phyloP scores from a whole-genome alignment of 2,888 invertebrate species.

The Marasmarcha lunaedactyla region DNA sequence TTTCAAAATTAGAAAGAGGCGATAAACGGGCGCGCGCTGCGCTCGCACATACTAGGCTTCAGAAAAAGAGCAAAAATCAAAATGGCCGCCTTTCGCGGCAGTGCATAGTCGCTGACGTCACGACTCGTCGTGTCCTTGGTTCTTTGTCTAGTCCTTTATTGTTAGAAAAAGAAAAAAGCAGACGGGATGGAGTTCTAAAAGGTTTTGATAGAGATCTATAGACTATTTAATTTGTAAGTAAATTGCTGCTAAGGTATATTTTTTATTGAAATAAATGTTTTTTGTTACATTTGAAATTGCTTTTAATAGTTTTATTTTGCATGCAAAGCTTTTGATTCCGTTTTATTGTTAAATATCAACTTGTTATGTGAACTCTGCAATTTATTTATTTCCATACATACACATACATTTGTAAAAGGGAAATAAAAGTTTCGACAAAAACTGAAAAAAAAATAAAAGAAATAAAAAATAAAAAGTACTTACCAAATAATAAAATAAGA shows the following conservation, averaged over 20 bases:
- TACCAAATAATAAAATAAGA: constrained; percentile 47
- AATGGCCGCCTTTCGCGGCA: constrained; percentile 66
- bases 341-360: too few species aligned
- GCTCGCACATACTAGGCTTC: constrained; percentile 59
- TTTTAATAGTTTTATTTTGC: too few species aligned
- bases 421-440: too few species aligned
- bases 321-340: too few species aligned
- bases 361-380: too few species aligned
- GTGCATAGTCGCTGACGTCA: constrained; percentile 66
- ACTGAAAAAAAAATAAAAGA: constrained; percentile 11
- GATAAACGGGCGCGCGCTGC: constrained; percentile 36
- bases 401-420: too few species aligned
- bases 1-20: neutral
- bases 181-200: constrained; percentile 19
- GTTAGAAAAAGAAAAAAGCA: constrained; percentile 18
- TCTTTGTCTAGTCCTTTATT: constrained; percentile 38
- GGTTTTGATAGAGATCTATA: neutral
- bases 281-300: too few species aligned
- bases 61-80: constrained; percentile 62
- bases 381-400: too few species aligned
- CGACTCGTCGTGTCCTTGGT: constrained; percentile 59
- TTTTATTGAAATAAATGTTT: too few species aligned
- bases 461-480: constrained; percentile 35
- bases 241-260: too few species aligned
- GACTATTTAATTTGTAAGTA: too few species aligned